Evolutionary conservation across 2,797 vertebrate species (phyloP).

Genomic region (Limosa lapponica): DNA sequence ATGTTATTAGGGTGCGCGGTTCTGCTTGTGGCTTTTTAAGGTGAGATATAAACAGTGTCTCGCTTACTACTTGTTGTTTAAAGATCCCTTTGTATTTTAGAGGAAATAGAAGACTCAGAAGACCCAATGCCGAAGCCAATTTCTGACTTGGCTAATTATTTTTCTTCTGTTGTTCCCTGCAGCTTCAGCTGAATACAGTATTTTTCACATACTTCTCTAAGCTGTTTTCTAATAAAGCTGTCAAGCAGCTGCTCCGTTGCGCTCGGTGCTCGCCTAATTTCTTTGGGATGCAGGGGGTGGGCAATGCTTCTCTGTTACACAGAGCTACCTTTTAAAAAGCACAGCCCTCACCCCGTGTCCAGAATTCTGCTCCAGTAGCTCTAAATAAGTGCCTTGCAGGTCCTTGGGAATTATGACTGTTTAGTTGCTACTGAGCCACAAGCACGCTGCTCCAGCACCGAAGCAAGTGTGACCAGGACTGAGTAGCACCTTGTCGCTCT

Average conservation of each 20-base stretch:
- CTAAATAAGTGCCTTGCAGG: not conserved
- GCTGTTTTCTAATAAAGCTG: conserved; percentile 26
- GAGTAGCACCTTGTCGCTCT: not conserved
- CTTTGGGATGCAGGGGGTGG: not conserved
- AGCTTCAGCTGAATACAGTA: conserved; percentile 40
- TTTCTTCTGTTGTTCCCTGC: conserved; percentile 26
- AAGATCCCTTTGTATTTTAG: conserved; percentile 24
- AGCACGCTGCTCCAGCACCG: not conserved
- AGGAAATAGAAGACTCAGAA: conserved; percentile 19
- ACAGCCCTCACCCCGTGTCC: not conserved
- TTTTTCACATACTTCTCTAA: conserved; percentile 28
- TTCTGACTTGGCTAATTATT: conserved; percentile 47
- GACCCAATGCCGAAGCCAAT: not conserved
- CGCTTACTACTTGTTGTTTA: conserved; percentile 25
- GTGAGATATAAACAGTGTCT: conserved; percentile 41
- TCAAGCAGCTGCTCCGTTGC: not conserved
- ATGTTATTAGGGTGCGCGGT: conserved; percentile 19
- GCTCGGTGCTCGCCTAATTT: not conserved
- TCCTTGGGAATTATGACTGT: not conserved
- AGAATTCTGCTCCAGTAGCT: not conserved
- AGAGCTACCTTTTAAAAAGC: not conserved
- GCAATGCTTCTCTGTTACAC: not conserved
- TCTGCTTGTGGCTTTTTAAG: conserved; percentile 52
- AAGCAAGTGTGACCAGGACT: not conserved
- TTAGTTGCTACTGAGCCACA: not conserved